Percentiles rank a stretch among this genome's conserved stretches.
phyloP scores from a whole-genome alignment of 2,113 vertebrate species.

The Noturus placidus region DNA sequence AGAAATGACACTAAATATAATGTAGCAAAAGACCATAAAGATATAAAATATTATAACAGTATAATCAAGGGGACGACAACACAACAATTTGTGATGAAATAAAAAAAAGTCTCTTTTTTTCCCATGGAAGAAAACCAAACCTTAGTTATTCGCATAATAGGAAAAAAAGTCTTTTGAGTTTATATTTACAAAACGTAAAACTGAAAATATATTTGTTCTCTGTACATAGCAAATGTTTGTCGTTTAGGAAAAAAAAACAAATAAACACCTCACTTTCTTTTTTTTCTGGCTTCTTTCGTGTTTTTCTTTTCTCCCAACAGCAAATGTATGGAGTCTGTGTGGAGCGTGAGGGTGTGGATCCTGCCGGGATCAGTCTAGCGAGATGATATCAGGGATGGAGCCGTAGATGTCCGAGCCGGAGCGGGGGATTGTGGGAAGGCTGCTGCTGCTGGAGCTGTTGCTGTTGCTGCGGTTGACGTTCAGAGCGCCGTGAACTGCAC shows the following conservation, averaged over 20 bases:
- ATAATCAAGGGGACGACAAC: conserved; percentile 26
- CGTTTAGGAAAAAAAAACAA: conserved; percentile 61
- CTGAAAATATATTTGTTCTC: conserved; percentile 99
- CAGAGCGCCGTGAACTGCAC: conserved; percentile 77
- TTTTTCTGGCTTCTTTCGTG: conserved; percentile 51
- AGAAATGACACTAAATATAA: conserved; percentile 38
- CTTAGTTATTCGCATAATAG: conserved; percentile 36
- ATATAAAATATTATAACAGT: conserved; percentile 43
- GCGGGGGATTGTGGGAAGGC: conserved; percentile 73
- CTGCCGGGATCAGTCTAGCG: conserved; percentile 83
- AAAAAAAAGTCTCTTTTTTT: conserved; percentile 2
- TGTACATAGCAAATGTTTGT: conserved; percentile 84
- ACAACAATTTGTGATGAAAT: conserved; percentile 28
- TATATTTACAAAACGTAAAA: conserved; percentile 97
- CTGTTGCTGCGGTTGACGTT: conserved; percentile 82
- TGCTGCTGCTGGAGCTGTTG: conserved; percentile 86
- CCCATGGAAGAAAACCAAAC: conserved; percentile 39
- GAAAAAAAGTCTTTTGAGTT: conserved; percentile 43
- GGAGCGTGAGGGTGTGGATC: background rate
- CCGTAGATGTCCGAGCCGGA: conserved; percentile 88
- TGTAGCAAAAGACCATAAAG: conserved; percentile 29
- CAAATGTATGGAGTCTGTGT: conserved; percentile 40
- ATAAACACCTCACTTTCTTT: conserved; percentile 64
- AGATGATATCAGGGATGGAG: conserved; percentile 94
- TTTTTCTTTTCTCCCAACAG: conserved; percentile 7